Base-by-base conservation (phyloP, 1,140 invertebrate genomes). In the Epicauta chinensis region DNA sequence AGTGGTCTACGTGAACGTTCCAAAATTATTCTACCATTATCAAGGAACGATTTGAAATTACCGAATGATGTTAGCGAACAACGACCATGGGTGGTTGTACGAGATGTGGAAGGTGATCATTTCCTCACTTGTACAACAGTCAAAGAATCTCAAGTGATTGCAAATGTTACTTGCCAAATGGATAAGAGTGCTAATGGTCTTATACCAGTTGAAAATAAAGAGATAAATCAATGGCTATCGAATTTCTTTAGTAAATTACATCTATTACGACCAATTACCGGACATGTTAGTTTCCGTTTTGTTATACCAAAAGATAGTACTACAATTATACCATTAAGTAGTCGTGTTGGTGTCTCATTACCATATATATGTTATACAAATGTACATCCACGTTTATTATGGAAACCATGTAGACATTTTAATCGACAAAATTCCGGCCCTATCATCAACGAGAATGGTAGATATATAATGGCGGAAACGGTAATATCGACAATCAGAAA, bases 111-210 rank as follows among this genome's bases (percentile, higher is more conserved):
- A 38, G 86, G 83, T 9, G 80, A 84, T 32, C 86, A 84, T 48
- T 83, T 81, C 59, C 72, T 89, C 15, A 89, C 87, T 2, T 90
- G 87, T 60, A 89, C 87, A 0, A 89, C 86, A 0, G 72, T 91
- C 11, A 87, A 85, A 61, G 81, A 85, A 38, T 86, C 84, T 0
- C 72, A 75, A 43, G 79, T 89, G 1, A 80, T 88, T 3, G 84
- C 85, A 7, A 91, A 89, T 59, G 86, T 89, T 2, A 87, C 83
- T 0, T 91, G 87, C 58, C 74, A 79, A 1, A 75, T 88, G 14
- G 83, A 89, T 46, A 67, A 76, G 12, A 73, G 77, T 16, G 75
- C 73, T n/a, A 79, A 79, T 49, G 82, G 82, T 5, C 68, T 89
- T 7, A 76, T 86, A 11, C 83, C 82, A 0, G 79, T 84, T 34